phyloP scores from a whole-genome alignment of 1,140 invertebrate genomes.

The Bombus polaris region DNA sequence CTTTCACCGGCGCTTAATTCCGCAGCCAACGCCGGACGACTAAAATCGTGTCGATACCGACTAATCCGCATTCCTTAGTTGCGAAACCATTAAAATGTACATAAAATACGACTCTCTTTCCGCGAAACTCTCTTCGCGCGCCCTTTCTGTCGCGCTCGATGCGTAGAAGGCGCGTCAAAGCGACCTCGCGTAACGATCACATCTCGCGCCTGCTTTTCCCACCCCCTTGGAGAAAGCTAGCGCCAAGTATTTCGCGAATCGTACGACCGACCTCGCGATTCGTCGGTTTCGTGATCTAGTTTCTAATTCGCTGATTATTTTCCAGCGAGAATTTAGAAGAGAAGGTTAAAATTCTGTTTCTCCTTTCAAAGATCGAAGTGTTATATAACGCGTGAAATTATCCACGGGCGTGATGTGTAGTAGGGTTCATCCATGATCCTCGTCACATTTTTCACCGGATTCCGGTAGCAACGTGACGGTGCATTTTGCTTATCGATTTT shows the following conservation, averaged over 20 bases:
- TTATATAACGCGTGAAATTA: neutral
- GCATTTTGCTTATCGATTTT: constrained; percentile 54
- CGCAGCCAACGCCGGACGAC: constrained; percentile 26
- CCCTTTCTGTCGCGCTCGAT: constrained; percentile 38
- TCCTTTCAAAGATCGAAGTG: too few species aligned
- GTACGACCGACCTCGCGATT: neutral
- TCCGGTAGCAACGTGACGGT: constrained; percentile 24
- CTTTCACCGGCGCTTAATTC: constrained; percentile 55
- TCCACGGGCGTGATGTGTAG: neutral
- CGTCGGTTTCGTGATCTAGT: neutral
- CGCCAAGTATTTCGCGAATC: neutral
- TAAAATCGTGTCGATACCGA: constrained; percentile 29
- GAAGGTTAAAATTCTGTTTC: neutral
- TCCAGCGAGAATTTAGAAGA: neutral
- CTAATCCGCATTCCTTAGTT: too few species aligned
- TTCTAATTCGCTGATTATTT: neutral
- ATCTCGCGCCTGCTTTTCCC: constrained; percentile 40
- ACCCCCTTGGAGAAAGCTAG: neutral
- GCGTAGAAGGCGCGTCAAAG: constrained; percentile 55
- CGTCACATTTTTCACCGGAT: neutral
- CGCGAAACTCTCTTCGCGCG: constrained; percentile 27
- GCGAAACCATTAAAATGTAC: too few species aligned
- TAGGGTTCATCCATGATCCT: neutral
- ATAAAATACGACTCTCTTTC: constrained; percentile 11
- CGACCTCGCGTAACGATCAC: constrained; percentile 52